Percentiles rank a stretch among this genome's conserved stretches.
These are phyloP conservation scores for Dyspetes luteomarginatus DNA, from an alignment of 2,888 invertebrate genomes.

Conservation along the genomic window DNA sequence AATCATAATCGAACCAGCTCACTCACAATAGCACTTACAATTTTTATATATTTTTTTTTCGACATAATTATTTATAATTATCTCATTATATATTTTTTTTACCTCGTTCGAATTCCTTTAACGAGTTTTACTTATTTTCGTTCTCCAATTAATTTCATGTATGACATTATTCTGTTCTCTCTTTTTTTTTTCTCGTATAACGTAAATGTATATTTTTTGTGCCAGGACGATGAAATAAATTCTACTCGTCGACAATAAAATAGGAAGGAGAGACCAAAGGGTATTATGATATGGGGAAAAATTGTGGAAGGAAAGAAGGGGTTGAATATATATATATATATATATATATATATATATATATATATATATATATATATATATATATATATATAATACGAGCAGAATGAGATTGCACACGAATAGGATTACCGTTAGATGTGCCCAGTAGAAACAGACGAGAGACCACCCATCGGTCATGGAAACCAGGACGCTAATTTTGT, in stretches of 20 bases:
- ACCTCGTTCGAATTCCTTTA: no score
- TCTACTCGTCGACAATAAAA: conserved; percentile 22
- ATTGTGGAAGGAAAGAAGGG: conserved; percentile 12
- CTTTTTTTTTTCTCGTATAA: not conserved
- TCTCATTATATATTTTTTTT: no score
- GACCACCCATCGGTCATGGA: conserved; percentile 63
- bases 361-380: no score
- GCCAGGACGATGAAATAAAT: conserved; percentile 24
- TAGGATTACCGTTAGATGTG: conserved; percentile 53
- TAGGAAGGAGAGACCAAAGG: not conserved
- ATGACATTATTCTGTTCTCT: not conserved
- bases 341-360: no score
- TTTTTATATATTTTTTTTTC: no score
- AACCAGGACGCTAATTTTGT: conserved; percentile 59
- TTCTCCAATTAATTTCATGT: not conserved
- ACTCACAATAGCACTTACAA: no score
- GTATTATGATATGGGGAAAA: not conserved
- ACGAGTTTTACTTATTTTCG: not conserved
- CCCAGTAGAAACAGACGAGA: conserved; percentile 35
- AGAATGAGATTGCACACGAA: conserved; percentile 12
- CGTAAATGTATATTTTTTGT: not conserved
- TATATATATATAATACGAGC: no score
- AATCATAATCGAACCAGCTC: no score
- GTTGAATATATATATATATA: no score
- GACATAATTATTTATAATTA: no score